These are phyloP conservation scores for Calephelis nemesis DNA, from an alignment of 1,140 invertebrate genomes.

Conservation along the genomic window DNA sequence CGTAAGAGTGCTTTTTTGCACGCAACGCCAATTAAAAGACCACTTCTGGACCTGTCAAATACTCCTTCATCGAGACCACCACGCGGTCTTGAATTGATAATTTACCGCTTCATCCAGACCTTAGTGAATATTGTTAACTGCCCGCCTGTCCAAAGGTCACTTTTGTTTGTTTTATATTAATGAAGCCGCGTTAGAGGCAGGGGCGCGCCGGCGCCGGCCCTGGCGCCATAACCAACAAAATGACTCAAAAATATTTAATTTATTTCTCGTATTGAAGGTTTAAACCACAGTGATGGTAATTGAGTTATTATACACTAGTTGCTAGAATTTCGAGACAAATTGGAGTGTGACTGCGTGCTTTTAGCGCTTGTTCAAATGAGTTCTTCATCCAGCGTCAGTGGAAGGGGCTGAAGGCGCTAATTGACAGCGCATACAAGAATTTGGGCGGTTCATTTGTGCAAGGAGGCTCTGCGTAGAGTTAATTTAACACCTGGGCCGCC, in stretches of 20 bases:
- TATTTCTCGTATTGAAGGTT: constrained; percentile 65
- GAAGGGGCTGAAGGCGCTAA: constrained; percentile 42
- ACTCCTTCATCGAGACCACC: constrained; percentile 62
- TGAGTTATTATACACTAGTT: constrained; percentile 59
- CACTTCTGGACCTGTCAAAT: constrained; percentile 67
- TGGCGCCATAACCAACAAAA: constrained; percentile 68
- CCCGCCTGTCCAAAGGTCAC: constrained; percentile 66
- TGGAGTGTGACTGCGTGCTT: constrained; percentile 49
- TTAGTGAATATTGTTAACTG: constrained; percentile 75
- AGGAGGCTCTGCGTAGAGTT: constrained; percentile 41
- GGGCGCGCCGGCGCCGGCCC: constrained; percentile 67
- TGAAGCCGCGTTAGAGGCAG: constrained; percentile 62
- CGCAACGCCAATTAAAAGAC: constrained; percentile 57
- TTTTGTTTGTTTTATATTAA: constrained; percentile 79
- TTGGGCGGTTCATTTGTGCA: constrained; percentile 72
- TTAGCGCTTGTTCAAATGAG: constrained; percentile 56
- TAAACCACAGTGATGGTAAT: constrained; percentile 48
- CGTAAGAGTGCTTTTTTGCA: constrained; percentile 44
- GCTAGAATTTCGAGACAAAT: constrained; percentile 42
- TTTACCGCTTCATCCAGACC: constrained; percentile 75
- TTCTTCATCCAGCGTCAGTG: constrained; percentile 42
- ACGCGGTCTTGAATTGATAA: constrained; percentile 66
- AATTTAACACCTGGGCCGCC: constrained; percentile 67
- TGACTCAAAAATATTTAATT: constrained; percentile 73
- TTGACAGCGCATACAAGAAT: constrained; percentile 58